A percentile compares a stretch with the other conserved stretches of the same genome.
Conservation (phyloP, 1,140 invertebrate genomes). For the Anoplolepis gracilipes region DNA sequence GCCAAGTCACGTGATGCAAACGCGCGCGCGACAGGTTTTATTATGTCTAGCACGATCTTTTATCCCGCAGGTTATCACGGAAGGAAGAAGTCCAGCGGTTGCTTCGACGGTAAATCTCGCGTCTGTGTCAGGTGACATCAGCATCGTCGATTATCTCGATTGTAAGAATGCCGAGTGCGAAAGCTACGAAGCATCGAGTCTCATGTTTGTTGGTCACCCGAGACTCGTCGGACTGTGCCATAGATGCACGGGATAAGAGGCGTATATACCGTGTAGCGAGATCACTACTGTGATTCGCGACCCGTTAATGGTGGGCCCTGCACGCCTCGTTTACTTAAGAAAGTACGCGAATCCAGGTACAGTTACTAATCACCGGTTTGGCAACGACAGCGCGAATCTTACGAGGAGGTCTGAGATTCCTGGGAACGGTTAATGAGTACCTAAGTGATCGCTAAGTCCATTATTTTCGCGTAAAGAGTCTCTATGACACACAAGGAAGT, state of each 20-base stretch:
- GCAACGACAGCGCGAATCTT: conserved; percentile 2
- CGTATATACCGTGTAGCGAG: conserved; percentile 12
- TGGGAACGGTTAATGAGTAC: neutral
- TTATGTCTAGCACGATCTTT: conserved; percentile 23
- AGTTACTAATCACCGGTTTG: conserved; percentile 22
- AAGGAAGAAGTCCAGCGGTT: neutral
- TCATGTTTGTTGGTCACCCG: conserved; percentile 26
- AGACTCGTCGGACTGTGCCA: neutral
- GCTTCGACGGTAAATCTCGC: conserved; percentile 11
- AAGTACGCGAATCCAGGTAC: conserved; percentile 24
- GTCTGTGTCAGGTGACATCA: conserved; percentile 21
- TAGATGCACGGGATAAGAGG: conserved; percentile 30
- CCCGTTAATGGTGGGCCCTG: conserved; percentile 29
- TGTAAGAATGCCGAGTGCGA: conserved; percentile 43
- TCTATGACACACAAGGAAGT: neutral
- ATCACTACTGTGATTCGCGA: conserved; percentile 43
- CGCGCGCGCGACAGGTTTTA: neutral
- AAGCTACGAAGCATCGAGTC: conserved; percentile 25
- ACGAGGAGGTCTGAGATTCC: neutral
- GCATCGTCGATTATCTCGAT: conserved; percentile 23
- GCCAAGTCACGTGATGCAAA: neutral
- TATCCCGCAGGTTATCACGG: conserved; percentile 9
- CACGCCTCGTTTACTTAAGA: conserved; percentile 52
- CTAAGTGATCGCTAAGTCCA: neutral
- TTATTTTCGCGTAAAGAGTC: neutral